Base-by-base conservation (phyloP, 2,888 invertebrate species). In the Dexiosoma caninum region DNA sequence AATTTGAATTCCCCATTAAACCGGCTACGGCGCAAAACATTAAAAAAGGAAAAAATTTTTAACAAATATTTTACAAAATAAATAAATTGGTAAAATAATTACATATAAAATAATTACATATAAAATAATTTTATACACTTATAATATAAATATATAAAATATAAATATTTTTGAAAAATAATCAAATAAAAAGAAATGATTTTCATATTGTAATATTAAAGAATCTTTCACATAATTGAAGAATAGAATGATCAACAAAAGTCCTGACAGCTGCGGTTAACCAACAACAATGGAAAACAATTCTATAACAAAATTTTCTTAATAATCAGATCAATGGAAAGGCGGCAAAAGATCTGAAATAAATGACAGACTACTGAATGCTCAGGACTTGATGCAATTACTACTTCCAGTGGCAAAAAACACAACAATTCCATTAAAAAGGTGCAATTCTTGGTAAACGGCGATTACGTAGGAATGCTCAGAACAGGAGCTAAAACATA, bases 371-470 rank as follows among this genome's bases (percentile, higher is more conserved):
- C 3, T n/a, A n/a, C n/a, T 42, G 59, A 59, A 32, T 44, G 10
- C 30, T 67, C 10, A 59, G 32, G 23, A 70, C 16, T 64, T 77
- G 67, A 81, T 81, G 77, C 77, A 81, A 77, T 81, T 81, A 81
- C 72, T 74, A 72, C 62, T 69, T 77, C 69, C 72, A 69, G 4
- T 81, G 77, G 72, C 81, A 70, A 69, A 37, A 74, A 81, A 74
- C 72, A 81, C 81, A 81, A 81, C 77, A 81, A 81, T 81, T 81
- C 72, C 64, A 81, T 81, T 81, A 81, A 77, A 76, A 81, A 77
- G 81, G 81, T 81, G 81, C 69, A 81, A 81, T 81, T 81, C 81
- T 59, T 7, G 51, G 81, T 77, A 71, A 42, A 42, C 42, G 23
- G 57, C 42, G 64, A 57, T 78, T 78, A 71, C 44, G 51, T 21